Evolutionary conservation across 2,888 invertebrate species (phyloP).

Genomic region (Chrysopilus asiliformis): DNA sequence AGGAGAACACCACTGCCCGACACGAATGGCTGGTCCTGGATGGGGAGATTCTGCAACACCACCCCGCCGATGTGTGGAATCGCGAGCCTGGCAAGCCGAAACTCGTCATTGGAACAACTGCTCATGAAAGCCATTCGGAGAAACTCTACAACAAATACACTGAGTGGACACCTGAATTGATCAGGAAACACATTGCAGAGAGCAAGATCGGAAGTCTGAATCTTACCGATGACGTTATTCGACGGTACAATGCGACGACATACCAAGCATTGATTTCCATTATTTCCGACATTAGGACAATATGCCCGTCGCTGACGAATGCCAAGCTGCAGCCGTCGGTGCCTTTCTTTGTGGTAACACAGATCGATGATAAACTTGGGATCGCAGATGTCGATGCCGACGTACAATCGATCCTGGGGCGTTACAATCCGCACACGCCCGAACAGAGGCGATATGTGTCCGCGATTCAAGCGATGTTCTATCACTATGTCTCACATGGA

Average conservation of each 20-base stretch:
- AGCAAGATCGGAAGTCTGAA: constrained; percentile 46
- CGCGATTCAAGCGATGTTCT: constrained; percentile 70
- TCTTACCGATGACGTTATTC: constrained; percentile 47
- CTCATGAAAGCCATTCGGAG: constrained; percentile 55
- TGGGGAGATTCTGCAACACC: constrained; percentile 51
- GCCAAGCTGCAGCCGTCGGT: constrained; percentile 48
- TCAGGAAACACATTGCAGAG: constrained; percentile 46
- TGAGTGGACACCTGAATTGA: constrained; percentile 52
- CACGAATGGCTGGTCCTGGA: constrained; percentile 70
- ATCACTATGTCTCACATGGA: constrained; percentile 69
- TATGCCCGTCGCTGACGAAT: constrained; percentile 62
- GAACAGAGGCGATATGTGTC: constrained; percentile 62
- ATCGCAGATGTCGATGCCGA: constrained; percentile 50
- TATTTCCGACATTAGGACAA: constrained; percentile 64
- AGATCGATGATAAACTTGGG: constrained; percentile 40
- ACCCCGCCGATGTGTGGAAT: constrained; percentile 52
- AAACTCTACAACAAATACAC: constrained; percentile 45
- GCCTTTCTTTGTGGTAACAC: constrained; percentile 62
- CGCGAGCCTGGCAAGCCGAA: constrained; percentile 35
- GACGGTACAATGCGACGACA: constrained; percentile 52
- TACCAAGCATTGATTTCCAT: constrained; percentile 55
- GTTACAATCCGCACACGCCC: constrained; percentile 55
- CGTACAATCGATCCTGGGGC: constrained; percentile 63
- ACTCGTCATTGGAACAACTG: constrained; percentile 59
- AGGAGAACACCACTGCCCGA: constrained; percentile 42